Evolutionary conservation across 2,888 invertebrate species (phyloP).

Genomic region (Tiliacea citrago): DNA sequence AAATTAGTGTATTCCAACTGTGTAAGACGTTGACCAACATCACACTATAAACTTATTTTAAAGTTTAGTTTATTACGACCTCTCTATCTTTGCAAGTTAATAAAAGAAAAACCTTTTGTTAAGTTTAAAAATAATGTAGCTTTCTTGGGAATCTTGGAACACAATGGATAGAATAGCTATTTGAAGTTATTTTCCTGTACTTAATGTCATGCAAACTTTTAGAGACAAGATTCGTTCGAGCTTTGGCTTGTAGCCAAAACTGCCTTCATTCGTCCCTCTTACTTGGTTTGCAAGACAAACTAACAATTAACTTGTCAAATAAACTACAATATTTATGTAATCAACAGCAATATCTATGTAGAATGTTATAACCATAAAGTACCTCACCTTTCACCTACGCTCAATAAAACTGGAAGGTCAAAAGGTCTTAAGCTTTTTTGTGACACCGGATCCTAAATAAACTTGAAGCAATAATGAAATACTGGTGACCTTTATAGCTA

Average conservation of each 20-base stretch:
- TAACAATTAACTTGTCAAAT: slow-evolving; percentile 49
- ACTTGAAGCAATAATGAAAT: slow-evolving; percentile 23
- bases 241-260: slow-evolving; percentile 50
- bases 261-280: slow-evolving; percentile 36
- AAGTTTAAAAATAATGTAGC: slow-evolving; percentile 36
- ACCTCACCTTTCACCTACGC: slow-evolving; percentile 35
- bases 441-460: slow-evolving; percentile 10
- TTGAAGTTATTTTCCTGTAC: slow-evolving; percentile 49
- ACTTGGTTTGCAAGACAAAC: slow-evolving; percentile 31
- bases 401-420: slow-evolving; percentile 39
- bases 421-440: slow-evolving; percentile 14
- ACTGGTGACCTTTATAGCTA: slow-evolving; percentile 23
- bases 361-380: not conserved
- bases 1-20: not conserved
- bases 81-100: slow-evolving; percentile 8
- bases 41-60: not conserved
- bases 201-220: slow-evolving; percentile 59
- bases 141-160: slow-evolving; percentile 33
- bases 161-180: slow-evolving; percentile 48
- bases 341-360: not conserved
- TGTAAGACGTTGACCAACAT: not conserved
- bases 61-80: slow-evolving; percentile 1
- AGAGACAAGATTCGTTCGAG: slow-evolving; percentile 57
- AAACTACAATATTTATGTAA: slow-evolving; percentile 30
- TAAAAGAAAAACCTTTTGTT: slow-evolving; percentile 43